Conservation (phyloP, 2,113 vertebrate species). For the Ptilorrhoa leucosticta region DNA sequence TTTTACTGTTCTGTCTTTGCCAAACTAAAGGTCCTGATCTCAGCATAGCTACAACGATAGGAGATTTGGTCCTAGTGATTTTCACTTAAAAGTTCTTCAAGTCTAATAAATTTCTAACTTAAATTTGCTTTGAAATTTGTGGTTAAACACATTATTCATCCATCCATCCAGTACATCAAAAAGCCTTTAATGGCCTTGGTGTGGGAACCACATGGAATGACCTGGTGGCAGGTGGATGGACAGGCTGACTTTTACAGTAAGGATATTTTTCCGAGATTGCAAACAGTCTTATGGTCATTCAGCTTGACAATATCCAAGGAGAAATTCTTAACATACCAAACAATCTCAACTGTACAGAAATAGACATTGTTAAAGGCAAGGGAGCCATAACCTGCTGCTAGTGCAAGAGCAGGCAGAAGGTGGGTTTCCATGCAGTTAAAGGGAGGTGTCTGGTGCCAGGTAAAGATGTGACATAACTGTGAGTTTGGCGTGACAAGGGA, state of each 20-base stretch:
- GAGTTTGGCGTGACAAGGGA: neutral
- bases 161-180: neutral
- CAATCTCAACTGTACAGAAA: neutral
- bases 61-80: neutral
- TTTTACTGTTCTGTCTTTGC: neutral
- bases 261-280: neutral
- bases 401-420: neutral
- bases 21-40: neutral
- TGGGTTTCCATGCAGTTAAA: neutral
- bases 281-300: neutral
- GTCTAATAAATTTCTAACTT: neutral
- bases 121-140: neutral
- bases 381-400: neutral
- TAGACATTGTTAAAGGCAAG: neutral
- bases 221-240: neutral
- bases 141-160: neutral
- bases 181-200: neutral
- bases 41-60: rapidly evolving
- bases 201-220: neutral
- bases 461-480: neutral
- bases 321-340: neutral
- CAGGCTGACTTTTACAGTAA: neutral
- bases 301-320: neutral
- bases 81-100: neutral
- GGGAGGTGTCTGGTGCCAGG: neutral